Percentiles rank a stretch among this genome's conserved stretches.
Conservation (phyloP, 2,888 invertebrate species). For the Lepidochitona cinerea region DNA sequence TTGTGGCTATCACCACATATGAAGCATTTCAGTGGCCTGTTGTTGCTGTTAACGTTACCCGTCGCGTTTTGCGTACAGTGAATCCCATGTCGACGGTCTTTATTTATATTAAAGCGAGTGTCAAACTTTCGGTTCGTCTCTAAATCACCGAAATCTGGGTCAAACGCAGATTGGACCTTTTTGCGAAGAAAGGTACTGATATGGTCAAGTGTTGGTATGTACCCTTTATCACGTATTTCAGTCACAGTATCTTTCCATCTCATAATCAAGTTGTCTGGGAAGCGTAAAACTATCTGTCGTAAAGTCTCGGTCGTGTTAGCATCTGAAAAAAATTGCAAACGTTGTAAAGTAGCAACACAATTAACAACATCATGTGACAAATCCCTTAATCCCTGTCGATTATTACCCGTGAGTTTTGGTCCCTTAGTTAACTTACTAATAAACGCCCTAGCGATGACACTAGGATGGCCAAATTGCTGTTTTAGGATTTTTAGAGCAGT, state of each 20-base stretch:
- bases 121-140: neutral
- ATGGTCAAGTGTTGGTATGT: conserved; percentile 1
- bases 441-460: conserved; percentile 9
- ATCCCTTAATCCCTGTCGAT: conserved; percentile 3
- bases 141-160: conserved; percentile 19
- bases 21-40: too few species aligned
- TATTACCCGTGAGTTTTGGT: neutral
- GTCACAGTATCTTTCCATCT: conserved; percentile 9
- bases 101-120: too few species aligned
- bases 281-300: conserved; percentile 9
- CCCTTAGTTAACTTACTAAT: conserved; percentile 13
- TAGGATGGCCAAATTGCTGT: conserved; percentile 13
- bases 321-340: neutral
- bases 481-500: conserved; percentile 15
- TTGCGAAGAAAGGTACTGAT: conserved; percentile 13
- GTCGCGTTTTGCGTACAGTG: neutral
- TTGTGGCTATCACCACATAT: neutral
- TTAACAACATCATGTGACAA: conserved; percentile 13
- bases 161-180: conserved; percentile 9
- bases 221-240: conserved; percentile 13
- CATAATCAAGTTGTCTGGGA: conserved; percentile 16
- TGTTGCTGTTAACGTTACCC: neutral
- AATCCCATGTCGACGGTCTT: neutral
- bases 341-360: conserved; percentile 4
- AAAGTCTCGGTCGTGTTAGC: conserved; percentile 1